Conservation (phyloP, 2,888 invertebrate species). For the Stomorhina lunata region DNA sequence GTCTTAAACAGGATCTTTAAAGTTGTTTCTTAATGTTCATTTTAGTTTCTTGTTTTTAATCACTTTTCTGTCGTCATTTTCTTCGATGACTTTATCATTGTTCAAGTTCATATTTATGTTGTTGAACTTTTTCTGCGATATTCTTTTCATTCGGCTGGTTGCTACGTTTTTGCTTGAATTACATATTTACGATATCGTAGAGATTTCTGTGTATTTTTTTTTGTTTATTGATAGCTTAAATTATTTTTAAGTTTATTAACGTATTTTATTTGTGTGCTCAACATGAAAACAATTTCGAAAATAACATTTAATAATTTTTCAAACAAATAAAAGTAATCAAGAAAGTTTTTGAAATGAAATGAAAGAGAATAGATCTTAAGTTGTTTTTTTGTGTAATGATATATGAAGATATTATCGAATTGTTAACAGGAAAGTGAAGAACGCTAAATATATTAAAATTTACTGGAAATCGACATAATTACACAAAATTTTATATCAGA, state of each 20-base stretch:
- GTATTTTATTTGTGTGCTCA: neutral
- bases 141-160: neutral
- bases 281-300: neutral
- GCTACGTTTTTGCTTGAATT: neutral
- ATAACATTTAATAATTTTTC: too few relatives aligned
- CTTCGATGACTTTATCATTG: conserved; percentile 58
- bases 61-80: conserved; percentile 56
- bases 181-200: neutral
- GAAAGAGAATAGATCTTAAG: too few relatives aligned
- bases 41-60: conserved; percentile 53
- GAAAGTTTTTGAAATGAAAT: too few relatives aligned
- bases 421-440: too few relatives aligned
- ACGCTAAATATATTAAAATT: too few relatives aligned
- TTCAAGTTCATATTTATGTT: conserved; percentile 49
- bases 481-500: too few relatives aligned
- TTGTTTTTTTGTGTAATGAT: too few relatives aligned
- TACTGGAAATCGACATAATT: too few relatives aligned
- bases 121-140: neutral
- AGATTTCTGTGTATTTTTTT: conserved; percentile 31
- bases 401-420: too few relatives aligned
- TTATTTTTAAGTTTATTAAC: conserved; percentile 16
- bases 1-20: conserved; percentile 45
- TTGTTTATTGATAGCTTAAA: conserved; percentile 28
- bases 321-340: too few relatives aligned
- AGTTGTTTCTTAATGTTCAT: conserved; percentile 49